A percentile compares a stretch with the other conserved stretches of the same genome.
Conservation (phyloP, 1,140 invertebrate species). For the Dysdera silvatica region DNA sequence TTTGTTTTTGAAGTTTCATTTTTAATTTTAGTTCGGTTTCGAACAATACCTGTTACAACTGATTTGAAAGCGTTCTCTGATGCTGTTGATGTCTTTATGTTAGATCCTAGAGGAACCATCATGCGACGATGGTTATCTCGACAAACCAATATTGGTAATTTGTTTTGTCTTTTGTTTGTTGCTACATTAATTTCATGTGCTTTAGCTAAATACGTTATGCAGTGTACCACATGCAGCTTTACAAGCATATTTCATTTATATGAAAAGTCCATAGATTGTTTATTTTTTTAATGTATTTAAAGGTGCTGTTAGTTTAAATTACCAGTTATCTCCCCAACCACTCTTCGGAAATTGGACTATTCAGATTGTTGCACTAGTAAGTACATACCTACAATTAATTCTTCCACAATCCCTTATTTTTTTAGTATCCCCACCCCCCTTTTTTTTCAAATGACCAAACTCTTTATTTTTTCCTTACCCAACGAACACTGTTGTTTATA, state of each 20-base stretch:
- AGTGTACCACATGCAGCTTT: neutral
- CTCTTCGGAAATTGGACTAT: conserved; percentile 87
- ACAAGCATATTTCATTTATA: neutral
- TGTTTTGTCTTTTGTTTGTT: conserved; percentile 32
- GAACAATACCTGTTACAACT: conserved; percentile 80
- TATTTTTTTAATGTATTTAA: conserved; percentile 37
- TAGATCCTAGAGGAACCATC: conserved; percentile 74
- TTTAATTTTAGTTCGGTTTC: conserved; percentile 60
- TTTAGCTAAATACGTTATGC: neutral
- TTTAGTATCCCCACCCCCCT: too few species aligned
- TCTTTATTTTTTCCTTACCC: too few species aligned
- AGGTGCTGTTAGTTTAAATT: conserved; percentile 81
- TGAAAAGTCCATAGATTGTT: neutral
- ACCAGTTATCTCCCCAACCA: conserved; percentile 82
- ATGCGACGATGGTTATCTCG: conserved; percentile 83
- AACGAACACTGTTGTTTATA: too few species aligned
- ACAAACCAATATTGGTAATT: conserved; percentile 52
- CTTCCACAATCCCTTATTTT: too few species aligned
- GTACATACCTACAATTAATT: too few species aligned
- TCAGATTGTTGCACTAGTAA: conserved; percentile 66
- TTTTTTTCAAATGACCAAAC: too few species aligned
- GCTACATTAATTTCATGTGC: conserved; percentile 52
- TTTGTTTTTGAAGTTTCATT: neutral
- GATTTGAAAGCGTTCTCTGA: conserved; percentile 77
- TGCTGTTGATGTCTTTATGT: conserved; percentile 79